Conservation (phyloP, 2,888 invertebrate genomes). For the Patella caerulea region DNA sequence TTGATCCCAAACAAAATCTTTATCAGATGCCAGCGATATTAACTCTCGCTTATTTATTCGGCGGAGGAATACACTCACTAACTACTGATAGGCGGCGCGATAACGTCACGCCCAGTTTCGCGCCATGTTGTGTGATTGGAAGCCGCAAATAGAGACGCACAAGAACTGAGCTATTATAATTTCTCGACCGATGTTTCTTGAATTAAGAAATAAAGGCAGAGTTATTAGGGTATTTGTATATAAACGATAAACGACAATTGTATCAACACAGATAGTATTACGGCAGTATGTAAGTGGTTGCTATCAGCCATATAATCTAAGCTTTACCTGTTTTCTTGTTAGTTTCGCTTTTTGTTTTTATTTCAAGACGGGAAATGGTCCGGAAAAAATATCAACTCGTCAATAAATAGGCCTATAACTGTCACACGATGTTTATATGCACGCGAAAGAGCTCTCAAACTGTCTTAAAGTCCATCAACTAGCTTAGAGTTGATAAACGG, state of each 20-base stretch:
- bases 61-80: slow-evolving; percentile 23
- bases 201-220: not conserved
- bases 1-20: slow-evolving; percentile 6
- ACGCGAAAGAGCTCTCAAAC: no score
- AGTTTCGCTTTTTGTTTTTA: not conserved
- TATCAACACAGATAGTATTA: not conserved
- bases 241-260: slow-evolving; percentile 9
- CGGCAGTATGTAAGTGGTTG: not conserved
- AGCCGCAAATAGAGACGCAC: not conserved
- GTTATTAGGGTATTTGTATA: slow-evolving; percentile 9
- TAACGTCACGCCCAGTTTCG: slow-evolving; percentile 13
- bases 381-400: slow-evolving; percentile 3
- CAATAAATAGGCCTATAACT: not conserved
- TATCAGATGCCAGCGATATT: slow-evolving; percentile 1
- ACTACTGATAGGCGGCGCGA: slow-evolving; percentile 20
- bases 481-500: no score
- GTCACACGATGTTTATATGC: not conserved
- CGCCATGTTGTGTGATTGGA: slow-evolving; percentile 4
- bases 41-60: slow-evolving; percentile 25
- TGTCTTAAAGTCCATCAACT: no score
- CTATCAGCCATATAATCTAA: not conserved
- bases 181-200: slow-evolving; percentile 1
- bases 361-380: not conserved
- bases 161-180: not conserved
- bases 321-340: not conserved